Percentiles rank a stretch among this genome's conserved stretches.
These are phyloP conservation scores for Athene cunicularia DNA, from an alignment of 2,113 vertebrate genomes.

Conservation along the genomic window DNA sequence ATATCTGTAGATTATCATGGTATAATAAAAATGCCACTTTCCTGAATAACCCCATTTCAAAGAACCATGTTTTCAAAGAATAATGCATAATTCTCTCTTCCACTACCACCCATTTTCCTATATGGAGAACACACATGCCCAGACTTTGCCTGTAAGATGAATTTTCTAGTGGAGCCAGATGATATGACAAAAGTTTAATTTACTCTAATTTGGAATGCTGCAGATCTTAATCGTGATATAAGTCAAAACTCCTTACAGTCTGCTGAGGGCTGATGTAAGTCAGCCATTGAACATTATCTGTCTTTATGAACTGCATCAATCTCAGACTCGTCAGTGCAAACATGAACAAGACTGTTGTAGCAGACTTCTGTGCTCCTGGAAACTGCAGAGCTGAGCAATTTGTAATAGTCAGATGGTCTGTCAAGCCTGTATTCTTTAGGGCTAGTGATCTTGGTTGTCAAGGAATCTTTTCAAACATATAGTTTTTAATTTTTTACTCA, in stretches of 20 bases:
- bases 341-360: not conserved
- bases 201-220: conserved; percentile 19
- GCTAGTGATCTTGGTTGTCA: not conserved
- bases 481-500: not conserved
- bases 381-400: not conserved
- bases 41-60: not conserved
- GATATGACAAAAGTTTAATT: conserved; percentile 26
- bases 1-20: not conserved
- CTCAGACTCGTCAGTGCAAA: not conserved
- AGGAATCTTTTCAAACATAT: not conserved
- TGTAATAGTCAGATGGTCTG: not conserved
- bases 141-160: not conserved
- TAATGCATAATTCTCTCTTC: not conserved
- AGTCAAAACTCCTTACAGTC: conserved; percentile 9
- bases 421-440: not conserved
- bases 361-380: not conserved
- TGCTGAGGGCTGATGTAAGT: conserved; percentile 17
- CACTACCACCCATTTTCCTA: not conserved
- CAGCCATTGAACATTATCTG: conserved; percentile 5
- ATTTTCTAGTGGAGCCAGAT: not conserved
- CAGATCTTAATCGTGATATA: conserved; percentile 23
- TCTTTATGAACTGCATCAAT: conserved; percentile 39
- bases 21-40: not conserved
- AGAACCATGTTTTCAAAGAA: not conserved
- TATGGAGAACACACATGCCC: not conserved